Base-by-base conservation (phyloP, 2,888 invertebrate genomes). In the Tetramorium bicarinatum region DNA sequence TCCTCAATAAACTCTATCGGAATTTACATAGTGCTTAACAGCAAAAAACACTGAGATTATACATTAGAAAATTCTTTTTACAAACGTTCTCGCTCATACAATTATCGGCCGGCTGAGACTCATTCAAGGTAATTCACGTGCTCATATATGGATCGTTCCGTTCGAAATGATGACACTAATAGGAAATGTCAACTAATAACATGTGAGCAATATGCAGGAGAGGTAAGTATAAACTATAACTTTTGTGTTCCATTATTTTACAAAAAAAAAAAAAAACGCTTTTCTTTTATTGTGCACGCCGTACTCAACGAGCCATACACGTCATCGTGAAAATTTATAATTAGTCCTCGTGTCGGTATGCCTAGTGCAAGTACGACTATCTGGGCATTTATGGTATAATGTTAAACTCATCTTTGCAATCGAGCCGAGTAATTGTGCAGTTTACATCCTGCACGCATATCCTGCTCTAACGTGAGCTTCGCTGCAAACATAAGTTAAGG, bases 1-100 rank as follows among this genome's bases (percentile, higher is more conserved):
- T 67, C 34, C 72, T 80, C 86, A 86, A 66, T 25, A 80, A 80
- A 25, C 52, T 88, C 80, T 67, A 67, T 83, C 88, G 84, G 82
- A 88, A 90, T 91, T 88, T 88, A 88, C 88, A 88, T 86, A 88
- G 87, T 85, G 86, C 83, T 88, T 87, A 84, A 88, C 85, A 85
- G 87, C 89, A 89, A 89, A 87, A 44, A 89, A 90, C 91, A 92
- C 85, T 87, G 89, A 91, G 85, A 89, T 91, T 90, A 91, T 88
- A 87, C 85, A 87, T 90, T 90, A 87, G 87, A 87, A 87, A 87
- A 85, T 44, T 88, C 18, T 54, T 86, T 92, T 79, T 89, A 91
- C 91, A 92, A 92, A 88, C 85, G 87, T 86, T 86, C 59, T 47
- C 76, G 72, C 62, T 83, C 56, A 67, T 59, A 71, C 34, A 80